Base-by-base conservation (phyloP, 2,888 invertebrate genomes). In the Hemicrepidius hirtus region DNA sequence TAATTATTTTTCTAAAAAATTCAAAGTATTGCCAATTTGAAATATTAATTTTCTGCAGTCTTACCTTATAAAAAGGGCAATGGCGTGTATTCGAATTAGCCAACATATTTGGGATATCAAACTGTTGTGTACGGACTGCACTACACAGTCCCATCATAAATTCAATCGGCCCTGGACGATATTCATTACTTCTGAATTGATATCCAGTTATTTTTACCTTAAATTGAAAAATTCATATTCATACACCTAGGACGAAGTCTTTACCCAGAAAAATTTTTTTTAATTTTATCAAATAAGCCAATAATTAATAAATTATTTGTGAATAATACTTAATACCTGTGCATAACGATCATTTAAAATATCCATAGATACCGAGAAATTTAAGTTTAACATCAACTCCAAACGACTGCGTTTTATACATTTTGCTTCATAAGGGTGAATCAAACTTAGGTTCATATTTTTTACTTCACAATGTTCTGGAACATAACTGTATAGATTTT, bases 111-210 rank as follows among this genome's bases (percentile, higher is more conserved):
- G 20, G 49, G n/a, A 50, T 50, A 12, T 50, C 49, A 18, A 16
- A 50, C n/a, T 16, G 13, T 20, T 50, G 20, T 12, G 20, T 21
- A 20, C 5, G 20, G 3, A 7, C 21, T 13, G 49, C 1, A 3
- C 4, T 12, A 24, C 49, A 50, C 9, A 50, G 5, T 6, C 49
- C 49, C n/a, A 50, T 12, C 49, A 50, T 50, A 50, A 50, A 50
- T n/a, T 50, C 49, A 21, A 50, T 9, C 9, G 49, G 49, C 7
- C 49, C 49, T 50, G 20, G 20, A 12, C 49, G 49, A n/a, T 50
- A 50, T 50, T 50, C 49, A 50, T 50, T 50, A n/a, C 49, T 50
- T 24, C 24, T 50, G 16, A 50, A 50, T 20, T 50, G 49, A 50
- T 50, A 50, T 9, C 49, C 49, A 9, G 49, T 50, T 21, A 50